phyloP scores from a whole-genome alignment of 2,888 invertebrate species.

The Drosophila diplacantha region DNA sequence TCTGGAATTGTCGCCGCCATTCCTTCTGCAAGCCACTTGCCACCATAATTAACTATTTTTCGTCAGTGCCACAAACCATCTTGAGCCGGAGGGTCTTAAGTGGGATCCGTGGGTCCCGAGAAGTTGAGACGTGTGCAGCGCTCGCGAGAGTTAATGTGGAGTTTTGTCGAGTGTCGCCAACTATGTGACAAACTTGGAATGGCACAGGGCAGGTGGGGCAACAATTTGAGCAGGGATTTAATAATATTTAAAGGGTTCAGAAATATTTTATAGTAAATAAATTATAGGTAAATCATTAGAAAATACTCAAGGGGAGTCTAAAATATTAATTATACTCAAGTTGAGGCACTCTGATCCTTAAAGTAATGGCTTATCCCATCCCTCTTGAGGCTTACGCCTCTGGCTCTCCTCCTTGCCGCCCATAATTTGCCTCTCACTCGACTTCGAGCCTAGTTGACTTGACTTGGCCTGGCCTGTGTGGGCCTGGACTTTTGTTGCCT shows the following conservation, averaged over 20 bases:
- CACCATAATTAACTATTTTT: constrained; percentile 65
- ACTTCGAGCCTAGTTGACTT: constrained; percentile 21
- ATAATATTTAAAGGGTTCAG: neutral
- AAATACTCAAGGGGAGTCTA: no score
- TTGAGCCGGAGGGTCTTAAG: constrained; percentile 20
- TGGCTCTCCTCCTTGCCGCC: constrained; percentile 3
- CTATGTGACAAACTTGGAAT: constrained; percentile 47
- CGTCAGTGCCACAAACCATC: constrained; percentile 34
- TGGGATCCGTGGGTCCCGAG: constrained; percentile 34
- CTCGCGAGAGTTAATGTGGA: constrained; percentile 48
- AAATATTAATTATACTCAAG: neutral
- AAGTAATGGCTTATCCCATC: neutral
- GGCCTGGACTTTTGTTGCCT: constrained; percentile 51
- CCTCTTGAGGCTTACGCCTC: neutral
- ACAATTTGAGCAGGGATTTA: neutral
- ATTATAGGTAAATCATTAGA: neutral
- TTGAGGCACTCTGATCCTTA: no score
- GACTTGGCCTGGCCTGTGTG: constrained; percentile 37
- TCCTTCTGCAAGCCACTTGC: constrained; percentile 58
- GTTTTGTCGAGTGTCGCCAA: constrained; percentile 45
- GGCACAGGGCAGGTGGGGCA: constrained; percentile 26
- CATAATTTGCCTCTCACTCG: constrained; percentile 20
- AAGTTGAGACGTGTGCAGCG: constrained; percentile 46
- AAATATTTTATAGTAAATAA: neutral
- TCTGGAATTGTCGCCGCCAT: constrained; percentile 51